A percentile compares a stretch with the other conserved stretches of the same genome.
Evolutionary conservation across 2,113 vertebrate species (phyloP).

Genomic region (Rhabdornis inornatus): DNA sequence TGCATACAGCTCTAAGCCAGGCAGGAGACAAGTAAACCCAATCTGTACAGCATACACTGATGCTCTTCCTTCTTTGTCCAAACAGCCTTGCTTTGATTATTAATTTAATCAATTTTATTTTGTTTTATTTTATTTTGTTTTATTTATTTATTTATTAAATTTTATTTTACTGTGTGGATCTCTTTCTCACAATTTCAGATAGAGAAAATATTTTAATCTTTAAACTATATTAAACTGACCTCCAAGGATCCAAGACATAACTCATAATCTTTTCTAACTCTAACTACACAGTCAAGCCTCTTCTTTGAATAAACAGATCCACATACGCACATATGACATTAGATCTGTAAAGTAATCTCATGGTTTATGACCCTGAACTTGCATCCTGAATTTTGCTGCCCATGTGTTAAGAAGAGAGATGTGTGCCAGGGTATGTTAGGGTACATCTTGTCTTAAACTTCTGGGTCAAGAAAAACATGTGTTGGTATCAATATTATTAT

Average conservation of each 20-base stretch:
- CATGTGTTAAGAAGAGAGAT: neutral
- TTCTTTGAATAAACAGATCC: neutral
- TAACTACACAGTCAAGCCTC: neutral
- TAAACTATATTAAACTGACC: neutral
- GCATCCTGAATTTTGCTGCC: slow-evolving; percentile 33
- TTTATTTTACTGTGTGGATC: neutral
- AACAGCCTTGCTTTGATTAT: neutral
- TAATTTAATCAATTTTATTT: neutral
- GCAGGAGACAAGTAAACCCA: neutral
- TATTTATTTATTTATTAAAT: neutral
- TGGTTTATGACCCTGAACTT: neutral
- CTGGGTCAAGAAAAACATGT: slow-evolving; percentile 22
- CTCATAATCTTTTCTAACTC: neutral
- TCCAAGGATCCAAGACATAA: neutral
- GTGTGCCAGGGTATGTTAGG: slow-evolving; percentile 1
- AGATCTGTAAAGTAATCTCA: neutral
- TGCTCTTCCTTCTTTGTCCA: neutral
- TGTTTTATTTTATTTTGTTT: neutral
- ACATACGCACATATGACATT: neutral
- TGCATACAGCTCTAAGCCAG: neutral
- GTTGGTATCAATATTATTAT: neutral
- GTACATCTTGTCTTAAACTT: slow-evolving; percentile 22
- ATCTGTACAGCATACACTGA: neutral
- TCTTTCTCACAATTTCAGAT: neutral
- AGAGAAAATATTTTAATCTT: neutral